Evolutionary conservation across 2,113 vertebrate species (phyloP), one percentile per base, ranked within the genome.

Genomic region (Pteruthius melanotis): DNA sequence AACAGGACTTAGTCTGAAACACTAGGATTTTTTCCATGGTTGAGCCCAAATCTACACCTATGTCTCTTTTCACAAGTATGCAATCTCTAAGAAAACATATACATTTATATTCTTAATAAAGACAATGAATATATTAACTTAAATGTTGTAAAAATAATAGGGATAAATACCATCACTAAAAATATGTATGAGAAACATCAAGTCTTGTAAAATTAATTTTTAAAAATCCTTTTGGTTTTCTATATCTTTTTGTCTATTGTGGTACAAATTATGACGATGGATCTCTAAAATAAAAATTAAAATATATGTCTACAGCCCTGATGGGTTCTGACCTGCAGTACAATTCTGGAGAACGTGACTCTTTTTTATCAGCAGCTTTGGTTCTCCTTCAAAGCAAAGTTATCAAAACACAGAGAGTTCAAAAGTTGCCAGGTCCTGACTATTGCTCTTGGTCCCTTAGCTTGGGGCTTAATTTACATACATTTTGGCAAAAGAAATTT

Each of bases 401-500:
- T 84, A 92, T 87, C 87, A 82, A 77, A 95, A 88, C 28, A 59
- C 27, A 59, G 39, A 37, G 61, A 85, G 21, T 50, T 90, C 17
- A 24, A 83, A 93, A 91, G 54, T 69, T 91, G 69, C 88, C n/a
- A 83, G 65, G 45, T 76, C 61, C 56, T 54, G 45, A 45, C 26
- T 83, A 35, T 27, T 84, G 39, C 23, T 82, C 95, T 59, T 79
- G 26, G 37, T 90, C 66, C 81, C 82, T 84, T 85, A 88, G 80
- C 53, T 75, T 96, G 49, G 20, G 92, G 66, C 23, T 60, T 95
- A 97, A 93, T 97, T 96, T 96, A 94, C 92, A 95, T 74, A 60
- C 52, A 97, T 93, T 96, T 92, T 93, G 72, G 87, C 60, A 95
- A 96, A 97, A 95, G 92, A 96, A 97, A 93, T 95, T 93, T 95